Conservation (phyloP, 2,888 invertebrate species). For the Ctenicera cuprea region DNA sequence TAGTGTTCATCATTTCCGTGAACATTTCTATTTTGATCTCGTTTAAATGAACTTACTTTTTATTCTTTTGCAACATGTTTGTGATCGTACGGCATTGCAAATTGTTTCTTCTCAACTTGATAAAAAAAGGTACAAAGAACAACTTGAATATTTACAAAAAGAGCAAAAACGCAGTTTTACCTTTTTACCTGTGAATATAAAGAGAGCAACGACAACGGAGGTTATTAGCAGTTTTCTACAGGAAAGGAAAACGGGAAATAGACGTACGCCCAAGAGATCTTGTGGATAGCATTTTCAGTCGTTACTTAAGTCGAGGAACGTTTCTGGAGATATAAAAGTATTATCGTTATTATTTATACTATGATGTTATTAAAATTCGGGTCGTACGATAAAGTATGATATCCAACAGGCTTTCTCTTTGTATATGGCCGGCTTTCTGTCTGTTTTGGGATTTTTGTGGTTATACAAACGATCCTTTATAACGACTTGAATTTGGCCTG, state of each 20-base stretch:
- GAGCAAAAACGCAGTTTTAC: neutral
- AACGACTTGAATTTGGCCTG: neutral
- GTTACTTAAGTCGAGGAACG: constrained; percentile 12
- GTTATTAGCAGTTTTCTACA: constrained; percentile 23
- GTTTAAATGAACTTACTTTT: too few species aligned
- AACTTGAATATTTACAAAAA: constrained; percentile 2
- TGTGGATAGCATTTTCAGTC: constrained; percentile 4
- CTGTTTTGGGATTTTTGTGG: constrained; percentile 19
- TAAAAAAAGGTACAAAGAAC: neutral
- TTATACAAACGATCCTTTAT: constrained; percentile 6
- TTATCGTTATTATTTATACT: constrained; percentile 22
- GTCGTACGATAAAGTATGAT: constrained; percentile 8
- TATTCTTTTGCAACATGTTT: too few species aligned
- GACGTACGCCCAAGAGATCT: constrained; percentile 17
- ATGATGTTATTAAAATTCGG: constrained; percentile 19
- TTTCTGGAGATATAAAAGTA: constrained; percentile 13
- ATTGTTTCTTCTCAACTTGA: neutral
- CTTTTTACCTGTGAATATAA: constrained; percentile 11
- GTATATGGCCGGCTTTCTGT: neutral
- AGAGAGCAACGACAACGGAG: constrained; percentile 10
- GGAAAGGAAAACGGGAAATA: constrained; percentile 25
- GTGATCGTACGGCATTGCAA: neutral
- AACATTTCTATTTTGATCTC: too few species aligned
- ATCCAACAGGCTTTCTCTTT: neutral
- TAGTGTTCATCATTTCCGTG: too few species aligned